Conservation (phyloP, 2,113 vertebrate species). For the Sapayoa aenigma region DNA sequence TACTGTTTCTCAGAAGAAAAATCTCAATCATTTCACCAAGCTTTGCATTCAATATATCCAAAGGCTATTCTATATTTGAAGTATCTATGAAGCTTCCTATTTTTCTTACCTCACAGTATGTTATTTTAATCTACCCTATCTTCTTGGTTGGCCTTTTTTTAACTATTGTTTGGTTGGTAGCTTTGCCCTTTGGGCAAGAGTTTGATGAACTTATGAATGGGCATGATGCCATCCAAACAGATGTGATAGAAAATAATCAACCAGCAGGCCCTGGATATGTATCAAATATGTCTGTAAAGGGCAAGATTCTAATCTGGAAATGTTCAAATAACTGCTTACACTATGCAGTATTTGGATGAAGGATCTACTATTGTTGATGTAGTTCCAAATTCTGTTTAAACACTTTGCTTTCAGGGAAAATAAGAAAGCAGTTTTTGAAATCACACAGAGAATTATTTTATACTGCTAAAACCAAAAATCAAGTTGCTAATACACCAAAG, state of each 20-base stretch:
- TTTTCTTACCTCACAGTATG: not conserved
- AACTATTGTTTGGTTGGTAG: not conserved
- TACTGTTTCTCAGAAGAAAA: not conserved
- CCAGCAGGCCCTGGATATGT: not conserved
- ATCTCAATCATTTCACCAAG: not conserved
- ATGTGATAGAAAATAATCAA: constrained; percentile 28
- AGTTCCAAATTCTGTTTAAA: not conserved
- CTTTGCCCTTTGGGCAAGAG: constrained; percentile 9
- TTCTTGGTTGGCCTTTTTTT: not conserved
- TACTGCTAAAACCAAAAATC: not conserved
- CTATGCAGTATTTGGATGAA: not conserved
- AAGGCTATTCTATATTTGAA: not conserved
- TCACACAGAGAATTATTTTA: not conserved
- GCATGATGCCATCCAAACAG: constrained; percentile 46
- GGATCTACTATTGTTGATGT: not conserved
- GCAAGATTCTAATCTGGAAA: not conserved
- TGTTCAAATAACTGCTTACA: not conserved
- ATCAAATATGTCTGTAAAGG: not conserved
- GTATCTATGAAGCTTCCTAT: not conserved
- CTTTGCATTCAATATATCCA: not conserved
- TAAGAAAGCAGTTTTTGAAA: not conserved
- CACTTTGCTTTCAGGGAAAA: not conserved
- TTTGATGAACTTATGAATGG: constrained; percentile 27
- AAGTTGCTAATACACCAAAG: not conserved
- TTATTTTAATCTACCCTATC: not conserved